phyloP scores from a whole-genome alignment of 1,140 invertebrate species.

The Papilio polyxenes region DNA sequence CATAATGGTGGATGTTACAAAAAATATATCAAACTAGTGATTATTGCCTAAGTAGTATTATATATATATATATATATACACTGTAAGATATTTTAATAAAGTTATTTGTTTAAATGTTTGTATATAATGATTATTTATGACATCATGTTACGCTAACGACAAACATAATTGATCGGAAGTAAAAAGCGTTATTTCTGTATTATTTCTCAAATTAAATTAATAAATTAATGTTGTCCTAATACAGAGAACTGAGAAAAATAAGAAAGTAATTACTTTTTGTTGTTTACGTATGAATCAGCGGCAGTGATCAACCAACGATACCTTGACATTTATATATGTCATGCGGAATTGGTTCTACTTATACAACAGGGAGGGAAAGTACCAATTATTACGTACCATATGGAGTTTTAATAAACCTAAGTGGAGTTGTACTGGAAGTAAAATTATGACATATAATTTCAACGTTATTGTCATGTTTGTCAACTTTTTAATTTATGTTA shows the following conservation, averaged over 20 bases:
- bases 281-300: background rate
- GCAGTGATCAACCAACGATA: constrained; percentile 12
- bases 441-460: background rate
- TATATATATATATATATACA: no score
- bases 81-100: no score
- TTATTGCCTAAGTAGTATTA: background rate
- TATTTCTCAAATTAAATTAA: background rate
- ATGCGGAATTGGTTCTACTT: constrained; percentile 24
- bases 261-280: background rate
- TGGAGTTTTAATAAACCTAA: background rate
- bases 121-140: no score
- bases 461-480: background rate
- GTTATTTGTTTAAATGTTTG: no score
- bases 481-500: background rate
- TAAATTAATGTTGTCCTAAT: background rate
- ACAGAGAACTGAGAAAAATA: background rate
- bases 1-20: background rate
- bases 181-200: no score
- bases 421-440: background rate
- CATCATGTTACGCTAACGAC: no score
- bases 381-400: background rate
- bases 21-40: background rate
- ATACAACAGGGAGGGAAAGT: constrained; percentile 24
- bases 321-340: constrained; percentile 42
- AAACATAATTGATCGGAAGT: no score